Base-by-base conservation (phyloP, 2,113 vertebrate genomes). In the Passer domesticus region DNA sequence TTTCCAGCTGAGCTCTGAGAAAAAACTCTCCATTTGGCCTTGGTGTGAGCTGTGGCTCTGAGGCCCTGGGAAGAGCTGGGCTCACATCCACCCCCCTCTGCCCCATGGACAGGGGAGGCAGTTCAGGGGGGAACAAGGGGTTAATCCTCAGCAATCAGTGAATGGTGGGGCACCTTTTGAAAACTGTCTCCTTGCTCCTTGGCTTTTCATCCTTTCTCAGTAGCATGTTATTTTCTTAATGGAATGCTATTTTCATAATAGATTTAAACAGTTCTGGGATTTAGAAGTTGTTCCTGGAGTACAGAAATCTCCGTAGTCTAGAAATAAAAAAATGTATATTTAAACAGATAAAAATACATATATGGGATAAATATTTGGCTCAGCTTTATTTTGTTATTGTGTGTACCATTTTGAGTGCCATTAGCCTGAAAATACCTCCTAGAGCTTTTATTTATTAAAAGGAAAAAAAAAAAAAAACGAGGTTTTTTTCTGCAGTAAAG, bases 231-330 rank as follows among this genome's bases (percentile, higher is more conserved):
- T 92, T 92, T 90, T 86, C 79, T 56, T 93, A 95, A 83, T 92
- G 79, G 75, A 49, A 89, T 95, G 86, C 83, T 90, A 76, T 72
- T 93, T 95, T 95, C 91, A 66, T 91, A 66, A 89, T 74, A 77
- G 87, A 62, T 77, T 91, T 69, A 59, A 92, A 77, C n/a, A 87
- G 59, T 81, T 89, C n/a, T 87, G 80, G 81, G 80, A 83, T 91
- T 94, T 89, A 47, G 21, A 46, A 79, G 58, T 68, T 33, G 46
- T 49, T 95, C 28, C 83, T 63, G 74, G 46, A 62, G 73, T 66
- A 83, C n/a, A 69, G 55, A 83, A 83, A 80, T 94, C 68, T 89
- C 52, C 9, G 59, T 62, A 77, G 28, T 53, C 62, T 46, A 39
- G 73, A 87, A 77, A 79, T 86, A 90, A 96, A 90, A 87, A 33